Base-by-base conservation (phyloP, 2,888 invertebrate genomes). In the Eupithecia subumbrata region DNA sequence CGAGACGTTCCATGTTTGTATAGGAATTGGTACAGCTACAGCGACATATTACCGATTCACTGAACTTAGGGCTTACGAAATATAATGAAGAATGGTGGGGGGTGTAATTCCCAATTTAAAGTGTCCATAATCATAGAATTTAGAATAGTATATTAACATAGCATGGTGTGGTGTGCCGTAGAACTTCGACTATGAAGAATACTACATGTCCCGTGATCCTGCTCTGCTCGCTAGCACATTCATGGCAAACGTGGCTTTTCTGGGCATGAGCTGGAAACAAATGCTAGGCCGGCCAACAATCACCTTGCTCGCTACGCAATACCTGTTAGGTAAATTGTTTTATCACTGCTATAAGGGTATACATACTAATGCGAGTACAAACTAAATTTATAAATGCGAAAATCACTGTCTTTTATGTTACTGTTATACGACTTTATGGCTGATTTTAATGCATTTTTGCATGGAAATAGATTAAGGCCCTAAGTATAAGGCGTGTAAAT, bases 151-250 rank as follows among this genome's bases (percentile, higher is more conserved):
- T 82, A 83, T 78, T 88, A 86, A 87, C 82, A 77, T 82, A 75
- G 92, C 91, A 92, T 92, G 89, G 86, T 81, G 87, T 88, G 87
- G 87, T 90, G 91, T 90, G 88, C 86, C 92, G 83, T 96, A 98
- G 98, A 98, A 97, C 94, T 97, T 98, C 96, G 98, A 98, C 95
- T 96, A 96, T 92, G 98, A 98, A 92, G 97, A 98, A 92, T 99
- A 98, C 96, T 99, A 99, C 97, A 97, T 98, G 93, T 98, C 98
- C 87, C 98, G 98, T 90, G 99, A 99, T 96, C 97, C 98, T 91
- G 98, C 98, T 89, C 97, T 99, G 92, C 97, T 99, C 93, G 97
- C 98, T 90, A 98, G 99, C 95, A 98, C 97, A 91, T 97, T 99
- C 94, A 98, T 97, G 90, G 97, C 98, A 87, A 98, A 99, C 95